Evolutionary conservation across 2,797 vertebrate genomes (phyloP).

Genomic region (Steatocranus sp.): DNA sequence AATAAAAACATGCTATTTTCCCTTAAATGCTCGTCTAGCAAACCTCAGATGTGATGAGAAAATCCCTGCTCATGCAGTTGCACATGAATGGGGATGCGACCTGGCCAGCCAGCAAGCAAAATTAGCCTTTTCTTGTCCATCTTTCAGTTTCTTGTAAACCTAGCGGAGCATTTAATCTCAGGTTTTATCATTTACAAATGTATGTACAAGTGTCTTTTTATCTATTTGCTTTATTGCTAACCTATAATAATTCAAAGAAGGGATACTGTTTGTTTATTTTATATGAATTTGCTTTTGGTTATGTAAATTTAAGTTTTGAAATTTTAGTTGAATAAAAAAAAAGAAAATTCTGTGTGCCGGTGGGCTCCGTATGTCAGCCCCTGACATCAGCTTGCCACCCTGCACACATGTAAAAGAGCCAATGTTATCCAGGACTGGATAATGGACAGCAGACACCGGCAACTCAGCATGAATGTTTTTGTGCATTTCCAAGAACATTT

Average conservation of each 20-base stretch:
- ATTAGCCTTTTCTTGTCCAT: rapidly evolving
- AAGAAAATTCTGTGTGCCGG: not conserved
- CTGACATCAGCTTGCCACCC: not conserved
- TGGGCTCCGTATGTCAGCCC: not conserved
- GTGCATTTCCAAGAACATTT: not conserved
- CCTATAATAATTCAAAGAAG: not conserved
- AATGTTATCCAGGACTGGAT: not conserved
- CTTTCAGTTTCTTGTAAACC: not conserved
- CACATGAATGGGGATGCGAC: not conserved
- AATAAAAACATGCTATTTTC: not conserved
- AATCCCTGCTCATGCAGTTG: not conserved
- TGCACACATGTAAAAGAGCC: not conserved
- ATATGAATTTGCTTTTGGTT: not conserved
- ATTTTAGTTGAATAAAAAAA: not conserved
- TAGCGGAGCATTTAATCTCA: rapidly evolving
- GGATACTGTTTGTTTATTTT: not conserved
- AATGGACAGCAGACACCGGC: not conserved
- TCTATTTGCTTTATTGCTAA: not conserved
- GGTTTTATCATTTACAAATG: not conserved
- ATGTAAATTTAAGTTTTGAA: not conserved
- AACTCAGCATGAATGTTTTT: not conserved
- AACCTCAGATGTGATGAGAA: not conserved
- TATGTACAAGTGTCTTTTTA: not conserved
- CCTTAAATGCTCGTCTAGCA: not conserved
- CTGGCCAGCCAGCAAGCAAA: not conserved